Evolutionary conservation across 2,888 invertebrate genomes (phyloP).

Genomic region (Charanyca ferruginea): DNA sequence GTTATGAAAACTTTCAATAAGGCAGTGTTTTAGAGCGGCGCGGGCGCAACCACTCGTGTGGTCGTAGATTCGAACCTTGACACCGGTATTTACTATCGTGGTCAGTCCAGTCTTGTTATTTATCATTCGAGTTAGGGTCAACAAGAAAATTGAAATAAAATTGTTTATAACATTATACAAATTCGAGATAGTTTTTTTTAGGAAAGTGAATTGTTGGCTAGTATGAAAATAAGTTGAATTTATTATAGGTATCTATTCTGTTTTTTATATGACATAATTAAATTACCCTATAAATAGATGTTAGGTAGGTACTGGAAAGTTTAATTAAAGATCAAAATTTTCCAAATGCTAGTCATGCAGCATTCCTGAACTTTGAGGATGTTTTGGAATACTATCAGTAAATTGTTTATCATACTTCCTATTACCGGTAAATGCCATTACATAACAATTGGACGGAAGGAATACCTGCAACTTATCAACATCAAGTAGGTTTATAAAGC

Average conservation of each 20-base stretch:
- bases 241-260: neutral
- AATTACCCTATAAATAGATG: neutral
- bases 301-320: too few species aligned
- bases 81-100: conserved; percentile 63
- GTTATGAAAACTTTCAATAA: conserved; percentile 38
- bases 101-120: conserved; percentile 50
- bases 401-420: neutral
- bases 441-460: neutral
- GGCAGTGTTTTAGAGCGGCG: conserved; percentile 43
- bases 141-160: conserved; percentile 28
- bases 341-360: neutral
- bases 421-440: neutral
- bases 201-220: neutral
- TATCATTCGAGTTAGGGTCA: conserved; percentile 33
- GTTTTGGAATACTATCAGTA: neutral
- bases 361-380: neutral
- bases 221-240: neutral
- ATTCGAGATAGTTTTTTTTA: conserved; percentile 5
- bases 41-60: conserved; percentile 39
- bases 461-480: conserved; percentile 7
- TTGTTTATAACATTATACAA: neutral
- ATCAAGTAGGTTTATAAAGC: neutral
- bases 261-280: neutral
- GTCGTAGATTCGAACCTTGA: conserved; percentile 64
- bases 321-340: too few species aligned